Evolutionary conservation across 2,797 vertebrate species (phyloP).

Genomic region (Gymnocypris eckloni): DNA sequence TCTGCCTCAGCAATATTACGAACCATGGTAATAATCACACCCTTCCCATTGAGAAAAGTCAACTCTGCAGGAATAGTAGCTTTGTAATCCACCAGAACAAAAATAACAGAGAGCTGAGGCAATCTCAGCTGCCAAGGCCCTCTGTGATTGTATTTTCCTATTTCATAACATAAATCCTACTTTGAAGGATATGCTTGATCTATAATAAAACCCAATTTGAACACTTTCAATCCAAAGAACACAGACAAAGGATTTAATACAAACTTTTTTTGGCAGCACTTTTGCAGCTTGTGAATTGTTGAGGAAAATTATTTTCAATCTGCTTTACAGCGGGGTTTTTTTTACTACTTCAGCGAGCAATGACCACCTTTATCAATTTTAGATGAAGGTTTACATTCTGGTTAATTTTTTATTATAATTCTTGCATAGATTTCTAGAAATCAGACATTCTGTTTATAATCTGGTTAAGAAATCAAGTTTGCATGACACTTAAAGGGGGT

Average conservation of each 20-base stretch:
- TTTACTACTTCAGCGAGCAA: not conserved
- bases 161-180: constrained; percentile 19
- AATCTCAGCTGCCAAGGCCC: constrained; percentile 1
- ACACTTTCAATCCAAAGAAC: not conserved
- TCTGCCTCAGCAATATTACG: not conserved
- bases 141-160: not conserved
- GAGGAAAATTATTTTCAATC: not conserved
- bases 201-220: constrained; percentile 7
- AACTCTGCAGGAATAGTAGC: not conserved
- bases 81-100: constrained; percentile 30
- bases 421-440: not conserved
- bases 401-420: not conserved
- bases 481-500: not conserved
- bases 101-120: constrained; percentile 12
- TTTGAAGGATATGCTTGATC: constrained; percentile 27
- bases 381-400: not conserved
- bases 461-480: not conserved
- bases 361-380: not conserved
- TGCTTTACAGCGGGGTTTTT: not conserved
- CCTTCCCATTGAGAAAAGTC: constrained; percentile 16
- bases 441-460: not conserved
- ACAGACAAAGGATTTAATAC: not conserved
- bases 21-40: not conserved
- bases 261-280: not conserved
- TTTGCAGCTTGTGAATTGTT: constrained; percentile 2